Evolutionary conservation across 2,797 vertebrate genomes (phyloP), one percentile per base, ranked within the genome.

Genomic region (Zalophus californianus): DNA sequence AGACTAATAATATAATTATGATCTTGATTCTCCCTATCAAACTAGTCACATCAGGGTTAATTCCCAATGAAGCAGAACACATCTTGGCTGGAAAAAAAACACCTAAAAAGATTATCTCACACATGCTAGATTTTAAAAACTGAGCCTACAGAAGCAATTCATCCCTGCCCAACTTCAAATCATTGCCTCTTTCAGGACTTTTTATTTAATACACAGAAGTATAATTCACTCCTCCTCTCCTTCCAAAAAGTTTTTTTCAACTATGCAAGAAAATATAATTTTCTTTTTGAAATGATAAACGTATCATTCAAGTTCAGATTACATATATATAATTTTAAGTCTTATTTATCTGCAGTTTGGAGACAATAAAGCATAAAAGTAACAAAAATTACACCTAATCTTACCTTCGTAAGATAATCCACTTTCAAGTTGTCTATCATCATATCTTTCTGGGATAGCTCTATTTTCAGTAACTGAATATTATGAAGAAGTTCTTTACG

Each of bases 351-450:
- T 77, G 13, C 1, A 38, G 23, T 54, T 92, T 96, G 29, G 87
- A 92, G 25, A 79, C n/a, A 77, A 85, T 2, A 90, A 91, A 64
- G 5, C 15, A 94, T 4, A 86, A 0, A 48, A 85, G 35, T 10
- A 23, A 23, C 16, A 96, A 96, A 93, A 78, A 29, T 82, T 91
- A 72, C 2, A 85, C 38, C 0, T 13, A 23, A n/a, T 50, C 98
- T 96, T 99, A 99, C 99, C 99, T 99, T 99, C 54, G 99, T 99
- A 98, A 99, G 98, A 95, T 99, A 99, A 94, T 99, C 99, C 60
- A 99, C 99, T 98, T 99, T 99, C 98, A 99, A 98, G 98, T 99
- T 99, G 98, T 99, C 99, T 56, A 99, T 99, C 98, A 99, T 98
- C 85, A 99, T 98, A 94, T 99, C 99, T 98, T 99, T 99, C 98